phyloP scores from a whole-genome alignment of 64 coral and sea anemone genomes.

The Montipora foliosa region DNA sequence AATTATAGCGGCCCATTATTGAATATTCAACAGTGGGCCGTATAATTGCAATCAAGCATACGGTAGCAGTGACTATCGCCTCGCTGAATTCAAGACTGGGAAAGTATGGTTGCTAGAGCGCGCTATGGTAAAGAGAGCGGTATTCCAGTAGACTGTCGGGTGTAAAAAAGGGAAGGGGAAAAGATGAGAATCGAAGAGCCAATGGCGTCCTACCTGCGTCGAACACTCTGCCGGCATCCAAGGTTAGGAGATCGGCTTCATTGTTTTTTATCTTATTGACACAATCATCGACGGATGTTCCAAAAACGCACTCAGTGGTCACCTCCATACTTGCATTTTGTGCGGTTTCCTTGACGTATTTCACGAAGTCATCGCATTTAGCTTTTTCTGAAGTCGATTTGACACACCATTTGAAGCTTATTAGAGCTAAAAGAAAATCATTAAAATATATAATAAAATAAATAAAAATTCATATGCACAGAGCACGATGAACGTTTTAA shows the following conservation, averaged over 20 bases:
- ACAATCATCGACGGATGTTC: constrained; percentile 36
- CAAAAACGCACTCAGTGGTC: constrained; percentile 21
- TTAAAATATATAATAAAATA: no score
- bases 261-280: constrained; percentile 45
- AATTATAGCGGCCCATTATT: no score
- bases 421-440: neutral
- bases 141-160: no score
- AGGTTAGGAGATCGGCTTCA: constrained; percentile 63
- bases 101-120: no score
- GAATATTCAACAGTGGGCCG: no score
- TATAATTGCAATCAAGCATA: no score
- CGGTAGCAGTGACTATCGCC: no score
- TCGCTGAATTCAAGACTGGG: no score
- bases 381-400: neutral
- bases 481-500: no score
- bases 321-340: neutral
- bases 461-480: no score
- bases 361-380: constrained; percentile 43
- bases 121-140: no score
- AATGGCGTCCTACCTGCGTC: constrained; percentile 43
- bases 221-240: constrained; percentile 55
- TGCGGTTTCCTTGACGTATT: constrained; percentile 9
- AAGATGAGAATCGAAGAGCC: neutral
- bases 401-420: constrained; percentile 58
- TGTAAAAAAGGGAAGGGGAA: neutral